Conservation (phyloP, 2,888 invertebrate species). For the Mactromeris polynyma region DNA sequence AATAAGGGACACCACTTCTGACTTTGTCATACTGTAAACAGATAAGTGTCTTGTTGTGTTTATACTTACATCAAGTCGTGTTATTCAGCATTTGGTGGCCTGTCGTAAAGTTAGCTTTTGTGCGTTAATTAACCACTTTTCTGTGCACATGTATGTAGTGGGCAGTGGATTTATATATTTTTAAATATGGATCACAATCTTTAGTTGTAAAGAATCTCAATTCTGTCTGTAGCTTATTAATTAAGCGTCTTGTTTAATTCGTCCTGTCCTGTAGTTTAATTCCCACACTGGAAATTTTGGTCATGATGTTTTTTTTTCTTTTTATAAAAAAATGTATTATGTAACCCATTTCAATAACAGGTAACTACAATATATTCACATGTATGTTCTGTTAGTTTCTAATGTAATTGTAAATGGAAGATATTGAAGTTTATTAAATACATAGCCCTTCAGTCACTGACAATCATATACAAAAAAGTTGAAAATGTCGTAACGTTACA, state of each 20-base stretch:
- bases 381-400: neutral
- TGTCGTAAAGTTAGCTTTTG: no score
- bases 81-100: neutral
- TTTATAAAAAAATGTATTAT: neutral
- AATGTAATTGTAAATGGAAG: neutral
- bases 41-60: no score
- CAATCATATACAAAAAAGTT: neutral
- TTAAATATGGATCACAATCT: neutral
- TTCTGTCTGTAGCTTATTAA: constrained; percentile 5
- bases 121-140: neutral
- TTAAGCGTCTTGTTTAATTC: neutral
- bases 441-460: neutral
- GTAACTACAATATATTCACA: neutral
- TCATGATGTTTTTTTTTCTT: neutral
- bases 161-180: neutral
- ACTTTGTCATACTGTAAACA: no score
- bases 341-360: neutral
- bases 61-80: no score
- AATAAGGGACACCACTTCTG: no score
- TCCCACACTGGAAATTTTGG: neutral
- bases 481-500: neutral
- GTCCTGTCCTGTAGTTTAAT: neutral
- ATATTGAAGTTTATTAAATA: neutral
- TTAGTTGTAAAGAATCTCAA: constrained; percentile 17
- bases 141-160: neutral